Evolutionary conservation across 2,797 vertebrate species (phyloP).

Genomic region (Enteromius afrohamiltoni): DNA sequence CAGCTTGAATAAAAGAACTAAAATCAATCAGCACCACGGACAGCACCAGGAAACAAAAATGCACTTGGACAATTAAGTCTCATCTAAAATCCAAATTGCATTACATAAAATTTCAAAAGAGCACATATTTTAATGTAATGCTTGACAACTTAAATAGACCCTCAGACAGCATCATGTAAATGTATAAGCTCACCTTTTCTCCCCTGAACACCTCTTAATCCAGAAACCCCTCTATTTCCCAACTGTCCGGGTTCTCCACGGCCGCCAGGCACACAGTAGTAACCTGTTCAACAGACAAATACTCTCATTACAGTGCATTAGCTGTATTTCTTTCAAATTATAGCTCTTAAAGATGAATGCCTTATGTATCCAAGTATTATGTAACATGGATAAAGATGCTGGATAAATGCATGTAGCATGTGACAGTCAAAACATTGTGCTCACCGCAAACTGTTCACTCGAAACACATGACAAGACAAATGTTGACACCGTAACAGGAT

Average conservation of each 20-base stretch:
- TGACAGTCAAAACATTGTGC: slow-evolving; percentile 19
- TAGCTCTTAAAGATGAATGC: not conserved
- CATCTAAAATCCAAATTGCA: not conserved
- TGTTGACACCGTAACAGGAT: slow-evolving; percentile 26
- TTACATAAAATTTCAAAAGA: not conserved
- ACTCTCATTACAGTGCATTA: not conserved
- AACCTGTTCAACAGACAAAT: slow-evolving; percentile 63
- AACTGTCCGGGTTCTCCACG: slow-evolving; percentile 64
- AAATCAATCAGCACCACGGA: slow-evolving; percentile 39
- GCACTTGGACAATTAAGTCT: not conserved
- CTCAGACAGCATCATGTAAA: not conserved
- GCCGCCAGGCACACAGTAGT: slow-evolving; percentile 67
- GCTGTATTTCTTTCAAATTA: not conserved
- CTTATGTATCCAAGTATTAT: not conserved
- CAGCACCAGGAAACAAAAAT: not conserved
- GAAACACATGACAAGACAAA: slow-evolving; percentile 21
- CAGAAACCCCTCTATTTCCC: slow-evolving; percentile 67
- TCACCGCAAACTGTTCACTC: slow-evolving; percentile 31
- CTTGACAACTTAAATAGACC: not conserved
- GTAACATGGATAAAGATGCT: not conserved
- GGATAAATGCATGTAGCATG: not conserved
- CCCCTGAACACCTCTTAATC: slow-evolving; percentile 64
- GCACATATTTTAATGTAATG: not conserved
- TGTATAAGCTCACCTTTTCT: slow-evolving; percentile 65
- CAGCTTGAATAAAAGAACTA: not conserved